Evolutionary conservation across 2,888 invertebrate species (phyloP).

Genomic region (Electrophaes corylata): DNA sequence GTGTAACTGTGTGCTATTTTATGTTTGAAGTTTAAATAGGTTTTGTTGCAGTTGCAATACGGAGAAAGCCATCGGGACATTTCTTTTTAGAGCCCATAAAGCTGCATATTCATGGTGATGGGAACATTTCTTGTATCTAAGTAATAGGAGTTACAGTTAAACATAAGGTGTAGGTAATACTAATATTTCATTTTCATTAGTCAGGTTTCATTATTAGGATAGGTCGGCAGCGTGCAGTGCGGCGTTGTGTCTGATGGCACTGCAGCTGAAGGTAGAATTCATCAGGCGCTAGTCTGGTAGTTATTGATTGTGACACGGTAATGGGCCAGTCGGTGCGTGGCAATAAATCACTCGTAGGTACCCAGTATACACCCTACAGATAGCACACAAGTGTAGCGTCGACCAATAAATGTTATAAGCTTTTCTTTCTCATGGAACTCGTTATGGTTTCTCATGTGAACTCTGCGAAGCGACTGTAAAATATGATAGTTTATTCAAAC

Average conservation of each 20-base stretch:
- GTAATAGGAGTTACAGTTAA: conserved; percentile 23
- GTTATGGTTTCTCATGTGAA: conserved; percentile 33
- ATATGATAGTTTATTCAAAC: conserved; percentile 39
- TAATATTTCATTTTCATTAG: conserved; percentile 14
- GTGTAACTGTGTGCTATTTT: conserved; percentile 26
- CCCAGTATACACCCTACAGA: conserved; percentile 20
- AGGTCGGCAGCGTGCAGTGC: conserved; percentile 27
- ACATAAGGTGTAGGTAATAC: conserved; percentile 11
- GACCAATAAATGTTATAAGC: conserved; percentile 30
- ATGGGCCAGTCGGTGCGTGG: conserved; percentile 60
- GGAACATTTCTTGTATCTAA: conserved; percentile 35
- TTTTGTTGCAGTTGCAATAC: conserved; percentile 25
- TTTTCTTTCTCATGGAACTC: conserved; percentile 34
- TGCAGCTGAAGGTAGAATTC: conserved; percentile 51
- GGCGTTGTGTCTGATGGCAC: conserved; percentile 28
- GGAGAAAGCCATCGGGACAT: conserved; percentile 34
- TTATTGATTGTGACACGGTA: conserved; percentile 77
- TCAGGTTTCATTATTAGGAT: conserved; percentile 7
- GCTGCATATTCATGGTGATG: conserved; percentile 42
- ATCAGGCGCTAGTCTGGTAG: conserved; percentile 57
- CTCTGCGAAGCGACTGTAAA: conserved; percentile 34
- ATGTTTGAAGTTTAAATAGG: conserved; percentile 25
- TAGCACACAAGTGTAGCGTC: conserved; percentile 29
- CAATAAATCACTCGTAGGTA: conserved; percentile 62
- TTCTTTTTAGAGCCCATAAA: conserved; percentile 45